Evolutionary conservation across 2,113 vertebrate species (phyloP).

Genomic region (Bubalus kerabau): DNA sequence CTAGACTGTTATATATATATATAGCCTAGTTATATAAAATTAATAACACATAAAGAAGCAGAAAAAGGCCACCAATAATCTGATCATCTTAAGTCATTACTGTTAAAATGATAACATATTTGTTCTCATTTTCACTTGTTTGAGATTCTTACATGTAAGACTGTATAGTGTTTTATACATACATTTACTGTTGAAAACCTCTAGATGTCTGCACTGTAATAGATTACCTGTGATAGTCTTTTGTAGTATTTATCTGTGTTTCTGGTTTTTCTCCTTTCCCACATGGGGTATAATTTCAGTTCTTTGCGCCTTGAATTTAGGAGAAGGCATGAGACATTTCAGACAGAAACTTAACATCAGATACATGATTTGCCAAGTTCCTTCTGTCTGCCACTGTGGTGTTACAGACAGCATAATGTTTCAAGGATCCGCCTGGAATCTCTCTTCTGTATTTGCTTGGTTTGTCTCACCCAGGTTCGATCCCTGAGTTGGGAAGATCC

Average conservation of each 20-base stretch:
- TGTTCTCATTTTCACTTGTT: not conserved
- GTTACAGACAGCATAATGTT: not conserved
- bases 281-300: not conserved
- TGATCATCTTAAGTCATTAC: not conserved
- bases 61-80: not conserved
- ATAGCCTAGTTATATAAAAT: not conserved
- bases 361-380: not conserved
- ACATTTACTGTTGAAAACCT: not conserved
- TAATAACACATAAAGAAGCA: not conserved
- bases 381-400: not conserved
- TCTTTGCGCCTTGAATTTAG: not conserved
- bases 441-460: not conserved
- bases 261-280: not conserved
- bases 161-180: too few species aligned
- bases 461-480: not conserved
- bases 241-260: not conserved
- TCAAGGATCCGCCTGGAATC: not conserved
- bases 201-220: not conserved
- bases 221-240: not conserved
- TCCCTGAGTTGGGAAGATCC: not conserved
- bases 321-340: not conserved
- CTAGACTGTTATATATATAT: too few species aligned
- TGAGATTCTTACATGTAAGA: not conserved
- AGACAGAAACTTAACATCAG: not conserved
- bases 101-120: not conserved